These are phyloP conservation scores for Bettongia penicillata DNA, from an alignment of 2,113 vertebrate genomes.

Conservation along the genomic window DNA sequence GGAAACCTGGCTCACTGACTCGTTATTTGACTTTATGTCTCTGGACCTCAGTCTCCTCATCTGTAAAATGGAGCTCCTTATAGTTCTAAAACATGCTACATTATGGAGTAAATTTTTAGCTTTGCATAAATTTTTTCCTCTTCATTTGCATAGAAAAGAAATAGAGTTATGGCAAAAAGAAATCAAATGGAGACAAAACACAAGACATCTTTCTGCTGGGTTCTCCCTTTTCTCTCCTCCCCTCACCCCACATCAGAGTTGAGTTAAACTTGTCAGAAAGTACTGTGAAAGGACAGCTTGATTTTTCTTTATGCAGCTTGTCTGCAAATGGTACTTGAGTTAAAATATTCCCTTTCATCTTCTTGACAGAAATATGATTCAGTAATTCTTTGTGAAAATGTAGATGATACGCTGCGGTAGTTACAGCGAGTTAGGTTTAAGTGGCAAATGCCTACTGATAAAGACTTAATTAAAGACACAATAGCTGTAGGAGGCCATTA, in stretches of 20 bases:
- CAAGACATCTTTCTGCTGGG: not conserved
- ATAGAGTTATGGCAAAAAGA: conserved; percentile 66
- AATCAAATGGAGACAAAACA: conserved; percentile 61
- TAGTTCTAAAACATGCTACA: conserved; percentile 17
- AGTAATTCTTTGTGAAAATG: conserved; percentile 87
- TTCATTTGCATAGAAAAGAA: conserved; percentile 69
- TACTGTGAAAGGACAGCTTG: conserved; percentile 75
- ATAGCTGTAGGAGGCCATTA: conserved; percentile 87
- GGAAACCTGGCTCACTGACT: not conserved
- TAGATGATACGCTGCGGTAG: conserved; percentile 82
- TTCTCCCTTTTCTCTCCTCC: not conserved
- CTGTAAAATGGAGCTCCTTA: not conserved
- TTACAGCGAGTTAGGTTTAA: conserved; percentile 85
- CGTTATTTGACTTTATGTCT: not conserved
- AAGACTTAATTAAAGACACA: conserved; percentile 89
- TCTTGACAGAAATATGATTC: conserved; percentile 85
- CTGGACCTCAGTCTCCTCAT: not conserved
- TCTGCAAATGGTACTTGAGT: conserved; percentile 85
- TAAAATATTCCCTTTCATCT: conserved; percentile 87
- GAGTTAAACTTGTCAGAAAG: conserved; percentile 81
- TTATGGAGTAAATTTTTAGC: conserved; percentile 54
- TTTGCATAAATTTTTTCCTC: conserved; percentile 69
- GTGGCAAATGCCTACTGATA: conserved; percentile 86
- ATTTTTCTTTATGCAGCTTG: conserved; percentile 76
- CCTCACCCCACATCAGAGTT: conserved; percentile 34